A percentile compares a stretch with the other conserved stretches of the same genome.
These are phyloP conservation scores for Plodia interpunctella DNA, from an alignment of 1,140 invertebrate genomes.

Conservation along the genomic window DNA sequence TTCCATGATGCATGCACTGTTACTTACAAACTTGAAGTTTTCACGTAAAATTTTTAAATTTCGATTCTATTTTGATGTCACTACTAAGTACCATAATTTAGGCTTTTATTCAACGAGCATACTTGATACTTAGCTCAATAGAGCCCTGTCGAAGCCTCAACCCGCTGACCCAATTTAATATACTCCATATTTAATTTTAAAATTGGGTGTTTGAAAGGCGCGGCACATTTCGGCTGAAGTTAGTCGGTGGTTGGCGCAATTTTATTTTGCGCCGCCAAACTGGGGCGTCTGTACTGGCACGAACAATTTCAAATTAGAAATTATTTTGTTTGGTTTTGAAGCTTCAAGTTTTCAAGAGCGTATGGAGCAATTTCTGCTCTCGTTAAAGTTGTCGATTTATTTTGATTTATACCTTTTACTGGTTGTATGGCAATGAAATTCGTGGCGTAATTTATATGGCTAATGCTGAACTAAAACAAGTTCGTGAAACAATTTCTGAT, in stretches of 20 bases:
- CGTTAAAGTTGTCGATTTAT: background rate
- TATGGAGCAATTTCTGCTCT: background rate
- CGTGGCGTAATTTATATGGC: too few species aligned
- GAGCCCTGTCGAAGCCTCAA: constrained; percentile 2
- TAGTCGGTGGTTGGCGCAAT: constrained; percentile 20
- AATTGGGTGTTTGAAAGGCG: constrained; percentile 24
- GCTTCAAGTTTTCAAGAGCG: background rate
- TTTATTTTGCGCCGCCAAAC: constrained; percentile 32
- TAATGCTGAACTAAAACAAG: too few species aligned
- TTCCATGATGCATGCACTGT: too few species aligned
- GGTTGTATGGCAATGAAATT: background rate
- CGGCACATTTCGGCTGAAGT: constrained; percentile 24
- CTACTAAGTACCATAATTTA: too few species aligned
- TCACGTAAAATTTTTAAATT: too few species aligned
- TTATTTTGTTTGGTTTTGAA: constrained; percentile 21
- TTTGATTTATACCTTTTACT: background rate
- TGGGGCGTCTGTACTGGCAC: background rate
- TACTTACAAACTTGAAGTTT: too few species aligned
- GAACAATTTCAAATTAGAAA: constrained; percentile 31
- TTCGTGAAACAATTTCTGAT: too few species aligned
- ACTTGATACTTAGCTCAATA: constrained; percentile 2
- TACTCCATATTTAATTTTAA: constrained; percentile 32
- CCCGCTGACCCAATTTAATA: constrained; percentile 17
- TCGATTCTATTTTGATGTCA: too few species aligned
- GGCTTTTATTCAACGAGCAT: background rate